Conservation (phyloP, 2,113 vertebrate genomes). For the Anthoscopus minutus region DNA sequence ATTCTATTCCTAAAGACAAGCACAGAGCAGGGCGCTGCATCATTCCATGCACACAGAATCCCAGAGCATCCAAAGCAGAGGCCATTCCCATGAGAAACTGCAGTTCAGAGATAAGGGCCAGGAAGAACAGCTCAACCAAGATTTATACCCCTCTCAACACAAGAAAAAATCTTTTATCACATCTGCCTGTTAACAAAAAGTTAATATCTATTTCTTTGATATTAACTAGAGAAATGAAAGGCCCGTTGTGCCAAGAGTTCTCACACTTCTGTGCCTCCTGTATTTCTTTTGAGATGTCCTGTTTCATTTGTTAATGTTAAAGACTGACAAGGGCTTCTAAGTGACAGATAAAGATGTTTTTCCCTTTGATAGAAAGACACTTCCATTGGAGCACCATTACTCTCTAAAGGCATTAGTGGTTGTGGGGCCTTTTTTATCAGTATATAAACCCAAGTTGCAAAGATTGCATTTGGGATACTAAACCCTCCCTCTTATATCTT, state of each 20-base stretch:
- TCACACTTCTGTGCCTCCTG: not conserved
- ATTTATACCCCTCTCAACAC: not conserved
- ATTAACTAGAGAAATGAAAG: not conserved
- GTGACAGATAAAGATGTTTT: not conserved
- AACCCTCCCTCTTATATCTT: not conserved
- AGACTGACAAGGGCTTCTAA: not conserved
- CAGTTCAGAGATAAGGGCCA: not conserved
- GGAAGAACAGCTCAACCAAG: not conserved
- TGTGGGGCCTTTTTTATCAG: not conserved
- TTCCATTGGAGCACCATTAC: not conserved
- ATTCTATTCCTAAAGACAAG: not conserved
- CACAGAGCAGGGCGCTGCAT: accelerated
- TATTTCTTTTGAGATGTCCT: not conserved
- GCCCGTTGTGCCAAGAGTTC: not conserved
- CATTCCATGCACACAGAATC: not conserved
- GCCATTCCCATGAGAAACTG: accelerated
- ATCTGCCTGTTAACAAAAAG: not conserved
- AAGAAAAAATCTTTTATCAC: not conserved
- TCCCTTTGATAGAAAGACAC: not conserved
- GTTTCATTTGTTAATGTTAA: not conserved
- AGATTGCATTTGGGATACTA: not conserved
- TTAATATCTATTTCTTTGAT: not conserved
- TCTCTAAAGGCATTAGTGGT: not conserved
- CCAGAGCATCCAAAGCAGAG: not conserved
- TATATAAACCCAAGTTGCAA: not conserved